Evolutionary conservation across 2,113 vertebrate species (phyloP), one percentile per base, ranked within the genome.

Genomic region (Atherinomorus stipes): DNA sequence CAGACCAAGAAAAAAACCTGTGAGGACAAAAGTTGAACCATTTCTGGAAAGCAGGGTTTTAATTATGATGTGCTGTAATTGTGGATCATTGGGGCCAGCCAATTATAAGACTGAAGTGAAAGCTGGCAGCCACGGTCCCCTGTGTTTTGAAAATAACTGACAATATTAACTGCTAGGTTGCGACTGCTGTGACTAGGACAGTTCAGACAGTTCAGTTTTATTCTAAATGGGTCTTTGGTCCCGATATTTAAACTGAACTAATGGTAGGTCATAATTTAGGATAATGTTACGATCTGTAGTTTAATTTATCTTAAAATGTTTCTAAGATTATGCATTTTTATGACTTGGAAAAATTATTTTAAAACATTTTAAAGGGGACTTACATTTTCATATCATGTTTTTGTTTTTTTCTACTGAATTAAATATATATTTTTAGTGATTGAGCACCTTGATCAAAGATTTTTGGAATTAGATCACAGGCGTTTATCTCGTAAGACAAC

Each of bases 21-120:
- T 3, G 22, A 67, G 62, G 74, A 84, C 86, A 86, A 84, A 85
- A 83, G 87, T 85, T 89, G 70, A 88, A 78, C 83, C 57, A 72
- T 86, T 86, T 85, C 61, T 28, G 21, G 84, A 85, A 78, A 88
- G 85, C 78, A 28, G 61, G 63, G 59, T 71, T 76, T 90, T 92
- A 90, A 92, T 92, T 90, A 91, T 87, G 85, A 88, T 76, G 85
- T 86, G 75, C 73, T 82, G 76, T 90, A 88, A 91, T 88, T 91
- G 89, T 85, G 73, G 71, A 89, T 88, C 85, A 91, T 90, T 74
- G 52, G 72, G 70, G 79, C 84, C 63, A 83, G 80, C 64, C 77
- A 86, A 88, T 90, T 81, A 86, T 56, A 25, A 72, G 79, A 85
- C 47, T 70, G 78, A 79, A 85, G 78, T 54, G 60, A 71, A 62